Percentiles rank a stretch among this genome's conserved stretches.
These are phyloP conservation scores for Micromys minutus DNA, from an alignment of 2,113 vertebrate species.

Conservation along the genomic window DNA sequence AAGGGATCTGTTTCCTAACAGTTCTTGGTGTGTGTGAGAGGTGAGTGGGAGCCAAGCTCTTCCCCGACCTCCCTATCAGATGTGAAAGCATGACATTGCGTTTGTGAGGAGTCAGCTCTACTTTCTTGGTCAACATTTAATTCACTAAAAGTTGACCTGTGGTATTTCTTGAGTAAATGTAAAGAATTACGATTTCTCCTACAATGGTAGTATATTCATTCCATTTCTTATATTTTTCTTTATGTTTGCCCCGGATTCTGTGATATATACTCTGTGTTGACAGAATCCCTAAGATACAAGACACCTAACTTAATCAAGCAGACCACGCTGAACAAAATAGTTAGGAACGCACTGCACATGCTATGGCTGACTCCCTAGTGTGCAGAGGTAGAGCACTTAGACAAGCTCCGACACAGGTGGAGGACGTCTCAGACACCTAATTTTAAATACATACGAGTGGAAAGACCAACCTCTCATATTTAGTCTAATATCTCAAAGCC, in stretches of 20 bases:
- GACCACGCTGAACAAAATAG: slow-evolving; percentile 61
- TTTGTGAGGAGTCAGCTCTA: neutral
- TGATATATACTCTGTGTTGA: neutral
- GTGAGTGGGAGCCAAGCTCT: neutral
- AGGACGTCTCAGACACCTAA: slow-evolving; percentile 31
- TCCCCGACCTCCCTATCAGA: neutral
- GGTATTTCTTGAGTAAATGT: slow-evolving; percentile 3
- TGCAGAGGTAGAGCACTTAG: neutral
- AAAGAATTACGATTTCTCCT: slow-evolving; percentile 7
- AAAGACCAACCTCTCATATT: neutral
- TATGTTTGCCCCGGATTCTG: slow-evolving; percentile 62
- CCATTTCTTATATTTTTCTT: slow-evolving; percentile 62
- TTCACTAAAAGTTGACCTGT: slow-evolving; percentile 35
- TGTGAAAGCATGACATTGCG: too few relatives aligned
- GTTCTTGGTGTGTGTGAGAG: neutral
- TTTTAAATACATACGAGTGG: slow-evolving; percentile 45
- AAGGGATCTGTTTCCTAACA: neutral
- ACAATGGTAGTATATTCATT: neutral
- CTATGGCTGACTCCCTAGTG: neutral
- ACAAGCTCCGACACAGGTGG: neutral
- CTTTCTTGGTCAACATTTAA: slow-evolving; percentile 16
- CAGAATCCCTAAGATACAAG: slow-evolving; percentile 45
- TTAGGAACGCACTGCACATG: neutral
- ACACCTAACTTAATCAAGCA: slow-evolving; percentile 46
- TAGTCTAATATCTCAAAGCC: slow-evolving; percentile 29